Conservation (phyloP, 2,888 invertebrate genomes). For the Spilosoma lubricipeda region DNA sequence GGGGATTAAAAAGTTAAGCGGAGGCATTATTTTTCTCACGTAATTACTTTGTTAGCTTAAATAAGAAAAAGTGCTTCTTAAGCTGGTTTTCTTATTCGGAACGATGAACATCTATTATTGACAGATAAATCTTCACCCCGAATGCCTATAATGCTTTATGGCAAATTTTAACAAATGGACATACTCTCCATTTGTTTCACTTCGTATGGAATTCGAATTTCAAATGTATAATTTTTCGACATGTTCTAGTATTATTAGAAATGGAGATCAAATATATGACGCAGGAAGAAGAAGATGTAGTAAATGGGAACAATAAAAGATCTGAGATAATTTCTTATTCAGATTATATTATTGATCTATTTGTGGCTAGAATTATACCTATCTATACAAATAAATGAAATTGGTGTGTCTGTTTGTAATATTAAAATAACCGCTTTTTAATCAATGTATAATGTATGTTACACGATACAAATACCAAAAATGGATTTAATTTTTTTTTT, state of each 20-base stretch:
- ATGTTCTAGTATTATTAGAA: background rate
- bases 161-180: background rate
- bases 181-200: background rate
- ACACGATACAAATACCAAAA: too few relatives aligned
- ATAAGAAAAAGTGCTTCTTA: constrained; percentile 46
- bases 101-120: constrained; percentile 46
- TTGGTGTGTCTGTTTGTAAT: too few relatives aligned
- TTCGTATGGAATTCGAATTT: background rate
- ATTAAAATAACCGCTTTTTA: too few relatives aligned
- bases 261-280: background rate
- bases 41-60: constrained; percentile 55
- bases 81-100: constrained; percentile 46
- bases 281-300: background rate
- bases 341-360: too few relatives aligned
- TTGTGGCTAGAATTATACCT: too few relatives aligned
- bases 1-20: constrained; percentile 58
- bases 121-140: constrained; percentile 34
- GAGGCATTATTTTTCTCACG: constrained; percentile 54
- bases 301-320: background rate
- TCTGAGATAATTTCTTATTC: background rate
- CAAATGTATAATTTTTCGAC: background rate
- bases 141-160: background rate
- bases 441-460: too few relatives aligned
- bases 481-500: too few relatives aligned
- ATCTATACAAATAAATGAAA: too few relatives aligned